phyloP scores from a whole-genome alignment of 2,888 invertebrate species.

The Papilio demoleus region DNA sequence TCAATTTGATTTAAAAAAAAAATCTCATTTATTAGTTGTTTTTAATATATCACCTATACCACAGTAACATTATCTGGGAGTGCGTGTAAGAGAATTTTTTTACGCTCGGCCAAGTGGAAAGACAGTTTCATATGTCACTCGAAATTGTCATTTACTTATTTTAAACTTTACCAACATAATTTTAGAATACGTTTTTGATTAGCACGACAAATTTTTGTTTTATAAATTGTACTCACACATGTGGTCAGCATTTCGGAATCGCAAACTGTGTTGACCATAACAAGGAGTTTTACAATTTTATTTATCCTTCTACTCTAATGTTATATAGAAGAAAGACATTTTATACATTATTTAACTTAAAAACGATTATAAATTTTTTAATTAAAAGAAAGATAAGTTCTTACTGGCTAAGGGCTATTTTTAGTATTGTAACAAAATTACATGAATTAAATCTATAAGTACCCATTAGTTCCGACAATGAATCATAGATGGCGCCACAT shows the following conservation, averaged over 20 bases:
- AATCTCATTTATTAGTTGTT: slow-evolving; percentile 15
- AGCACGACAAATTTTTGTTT: not conserved
- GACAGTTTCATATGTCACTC: slow-evolving; percentile 74
- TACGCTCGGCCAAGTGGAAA: slow-evolving; percentile 77
- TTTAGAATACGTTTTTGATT: slow-evolving; percentile 16
- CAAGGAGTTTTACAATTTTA: too few species aligned
- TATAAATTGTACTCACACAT: slow-evolving; percentile 25
- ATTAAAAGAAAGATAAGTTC: too few species aligned
- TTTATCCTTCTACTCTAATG: too few species aligned
- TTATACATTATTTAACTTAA: too few species aligned
- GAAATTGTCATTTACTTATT: slow-evolving; percentile 51
- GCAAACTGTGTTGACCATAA: not conserved
- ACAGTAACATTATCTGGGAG: slow-evolving; percentile 66
- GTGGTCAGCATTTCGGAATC: not conserved
- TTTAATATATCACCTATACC: slow-evolving; percentile 25
- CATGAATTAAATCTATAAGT: too few species aligned
- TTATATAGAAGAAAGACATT: too few species aligned
- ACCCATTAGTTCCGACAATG: too few species aligned
- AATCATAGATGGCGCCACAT: too few species aligned
- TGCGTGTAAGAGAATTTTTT: slow-evolving; percentile 73
- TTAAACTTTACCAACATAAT: slow-evolving; percentile 50
- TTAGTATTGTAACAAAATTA: too few species aligned
- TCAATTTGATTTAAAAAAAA: not conserved
- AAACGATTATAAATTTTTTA: too few species aligned
- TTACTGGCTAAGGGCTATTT: too few species aligned